Evolutionary conservation across 1,140 invertebrate species (phyloP).

Genomic region (Drosophila busckii): DNA sequence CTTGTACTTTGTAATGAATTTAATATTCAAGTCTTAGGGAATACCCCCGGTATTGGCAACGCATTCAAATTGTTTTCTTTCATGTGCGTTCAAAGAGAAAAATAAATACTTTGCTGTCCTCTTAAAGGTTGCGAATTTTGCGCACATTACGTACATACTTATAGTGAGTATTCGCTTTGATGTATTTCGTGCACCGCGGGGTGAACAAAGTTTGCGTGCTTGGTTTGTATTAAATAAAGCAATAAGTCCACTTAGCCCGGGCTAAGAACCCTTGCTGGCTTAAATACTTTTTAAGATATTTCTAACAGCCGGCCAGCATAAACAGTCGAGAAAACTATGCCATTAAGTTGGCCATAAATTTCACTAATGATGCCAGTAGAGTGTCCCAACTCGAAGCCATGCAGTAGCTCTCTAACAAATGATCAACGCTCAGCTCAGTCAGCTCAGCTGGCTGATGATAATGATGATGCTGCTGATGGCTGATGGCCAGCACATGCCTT

Average conservation of each 20-base stretch:
- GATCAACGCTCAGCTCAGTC: slow-evolving; percentile 49
- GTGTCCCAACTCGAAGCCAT: slow-evolving; percentile 1
- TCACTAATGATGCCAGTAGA: slow-evolving; percentile 49
- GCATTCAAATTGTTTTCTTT: too few species aligned
- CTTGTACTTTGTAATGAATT: too few species aligned
- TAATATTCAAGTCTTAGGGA: too few species aligned
- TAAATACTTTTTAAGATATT: slow-evolving; percentile 45
- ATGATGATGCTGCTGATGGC: slow-evolving; percentile 5
- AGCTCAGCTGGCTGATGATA: slow-evolving; percentile 17
- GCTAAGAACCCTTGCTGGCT: slow-evolving; percentile 4
- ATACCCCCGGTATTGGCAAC: too few species aligned
- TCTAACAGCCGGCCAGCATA: slow-evolving; percentile 6
- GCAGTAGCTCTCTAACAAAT: slow-evolving; percentile 16
- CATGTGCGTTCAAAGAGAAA: too few species aligned
- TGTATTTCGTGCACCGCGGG: too few species aligned
- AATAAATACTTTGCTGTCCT: too few species aligned
- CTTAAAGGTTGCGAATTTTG: too few species aligned
- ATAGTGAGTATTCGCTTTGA: too few species aligned
- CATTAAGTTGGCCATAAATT: slow-evolving; percentile 49
- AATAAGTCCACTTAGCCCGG: slow-evolving; percentile 2
- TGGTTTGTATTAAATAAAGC: too few species aligned
- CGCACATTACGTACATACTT: too few species aligned
- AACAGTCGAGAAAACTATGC: slow-evolving; percentile 40
- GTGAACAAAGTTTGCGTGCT: too few species aligned
- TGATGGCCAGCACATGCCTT: slow-evolving; percentile 5